Evolutionary conservation across 1,140 invertebrate genomes (phyloP), one percentile per base, ranked within the genome.

Genomic region (Belonocnema kinseyi): DNA sequence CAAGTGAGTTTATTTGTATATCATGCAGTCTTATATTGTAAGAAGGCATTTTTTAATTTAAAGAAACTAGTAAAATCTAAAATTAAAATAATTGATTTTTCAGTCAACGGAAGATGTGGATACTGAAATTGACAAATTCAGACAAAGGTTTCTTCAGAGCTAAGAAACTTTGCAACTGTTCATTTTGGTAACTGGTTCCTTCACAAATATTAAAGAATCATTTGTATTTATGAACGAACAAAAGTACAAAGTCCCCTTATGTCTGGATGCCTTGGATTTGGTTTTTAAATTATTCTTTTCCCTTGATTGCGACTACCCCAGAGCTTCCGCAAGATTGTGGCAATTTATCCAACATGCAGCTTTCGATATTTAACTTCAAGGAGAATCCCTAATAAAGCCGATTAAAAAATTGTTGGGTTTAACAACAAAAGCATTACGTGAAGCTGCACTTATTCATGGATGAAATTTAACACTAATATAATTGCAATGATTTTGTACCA

Each of bases 181-280:
- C 1, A 26, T 26, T 26, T 26, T 26, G 21, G 21, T 26, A 26
- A 26, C 3, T 26, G 3, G 21, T 26, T 26, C 21, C 21, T 26
- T 26, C 21, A 26, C 21, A 26, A 26, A 26, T 26, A 26, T 26
- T 26, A 26, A 26, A 26, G 21, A 26, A 26, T 2, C 21, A 26
- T 26, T 26, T 26, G 21, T 3, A 26, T 1, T 3, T 26, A 3
- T 26, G 21, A 26, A 26, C 5, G 50, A 72, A 12, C 46, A 50
- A 52, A 46, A 50, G 21, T 50, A 50, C n/a, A 72, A 72, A 72
- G n/a, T n/a, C 8, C 3, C 12, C 50, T 52, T 13, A 16, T 72
- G 71, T 26, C 50, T 72, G 13, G 19, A 52, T 14, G 71, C 71
- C 11, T 50, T 72, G 50, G 46, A 72, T 72, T 17, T 50, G 16